These are phyloP conservation scores for Perccottus glenii DNA, from an alignment of 2,113 vertebrate genomes.

Conservation along the genomic window DNA sequence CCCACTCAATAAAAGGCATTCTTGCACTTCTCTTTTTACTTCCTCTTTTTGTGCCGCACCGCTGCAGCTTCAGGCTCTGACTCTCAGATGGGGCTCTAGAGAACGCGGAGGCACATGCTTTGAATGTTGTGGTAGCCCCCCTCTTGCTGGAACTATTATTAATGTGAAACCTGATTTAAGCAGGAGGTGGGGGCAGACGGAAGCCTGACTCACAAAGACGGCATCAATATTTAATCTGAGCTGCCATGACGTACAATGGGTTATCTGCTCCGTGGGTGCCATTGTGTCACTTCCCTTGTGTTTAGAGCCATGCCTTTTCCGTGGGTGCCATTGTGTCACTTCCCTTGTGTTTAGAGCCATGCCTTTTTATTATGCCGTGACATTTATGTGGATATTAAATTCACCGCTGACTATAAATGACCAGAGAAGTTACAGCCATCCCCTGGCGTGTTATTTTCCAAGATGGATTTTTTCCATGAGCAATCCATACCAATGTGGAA, in stretches of 20 bases:
- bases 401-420: too few relatives aligned
- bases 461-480: too few relatives aligned
- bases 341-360: too few relatives aligned
- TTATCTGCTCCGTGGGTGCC: not conserved
- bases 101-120: not conserved
- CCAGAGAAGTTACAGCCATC: too few relatives aligned
- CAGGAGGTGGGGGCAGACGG: not conserved
- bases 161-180: slow-evolving; percentile 6
- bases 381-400: too few relatives aligned
- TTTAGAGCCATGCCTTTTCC: too few relatives aligned
- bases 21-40: slow-evolving; percentile 7
- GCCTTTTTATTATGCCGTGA: too few relatives aligned
- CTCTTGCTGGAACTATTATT: slow-evolving; percentile 15
- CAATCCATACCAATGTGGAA: too few relatives aligned
- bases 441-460: too few relatives aligned
- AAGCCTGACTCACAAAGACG: slow-evolving; percentile 1
- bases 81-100: not conserved
- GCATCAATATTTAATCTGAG: slow-evolving; percentile 17
- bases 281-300: too few relatives aligned
- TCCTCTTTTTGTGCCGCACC: not conserved
- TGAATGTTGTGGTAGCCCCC: not conserved
- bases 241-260: not conserved
- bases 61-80: slow-evolving; percentile 15
- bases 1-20: slow-evolving; percentile 29
- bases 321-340: too few relatives aligned